A percentile compares a stretch with the other conserved stretches of the same genome.
These are phyloP conservation scores for Uloborus plumipes DNA, from an alignment of 2,888 invertebrate species.

Conservation along the genomic window DNA sequence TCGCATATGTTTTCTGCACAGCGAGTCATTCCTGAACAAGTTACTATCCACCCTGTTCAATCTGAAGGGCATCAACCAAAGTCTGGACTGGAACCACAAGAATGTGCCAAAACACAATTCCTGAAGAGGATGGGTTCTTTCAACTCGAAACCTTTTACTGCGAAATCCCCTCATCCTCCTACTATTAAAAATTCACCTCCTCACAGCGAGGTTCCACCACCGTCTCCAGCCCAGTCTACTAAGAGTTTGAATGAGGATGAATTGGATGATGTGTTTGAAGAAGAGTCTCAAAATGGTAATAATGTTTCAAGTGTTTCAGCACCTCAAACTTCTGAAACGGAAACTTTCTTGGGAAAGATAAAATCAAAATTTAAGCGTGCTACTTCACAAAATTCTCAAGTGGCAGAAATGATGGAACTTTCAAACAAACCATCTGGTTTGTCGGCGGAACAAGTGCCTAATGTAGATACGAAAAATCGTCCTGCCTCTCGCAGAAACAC, in stretches of 20 bases:
- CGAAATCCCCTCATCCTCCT: neutral
- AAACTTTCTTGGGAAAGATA: constrained; percentile 10
- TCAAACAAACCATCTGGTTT: neutral
- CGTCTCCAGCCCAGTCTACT: constrained; percentile 29
- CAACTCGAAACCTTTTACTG: neutral
- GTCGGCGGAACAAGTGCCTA: constrained; percentile 2
- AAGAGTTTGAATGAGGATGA: constrained; percentile 24
- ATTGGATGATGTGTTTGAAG: constrained; percentile 39
- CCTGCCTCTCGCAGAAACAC: neutral
- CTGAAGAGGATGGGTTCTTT: constrained; percentile 25
- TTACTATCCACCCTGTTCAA: constrained; percentile 1
- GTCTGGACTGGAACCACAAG: constrained; percentile 34
- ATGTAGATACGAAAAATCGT: neutral
- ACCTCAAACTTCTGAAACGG: neutral
- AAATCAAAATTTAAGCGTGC: constrained; percentile 31
- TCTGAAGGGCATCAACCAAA: constrained; percentile 6
- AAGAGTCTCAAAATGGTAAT: neutral
- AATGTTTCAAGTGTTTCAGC: neutral
- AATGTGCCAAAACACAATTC: constrained; percentile 33
- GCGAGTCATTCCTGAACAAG: constrained; percentile 28
- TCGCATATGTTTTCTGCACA: constrained; percentile 37
- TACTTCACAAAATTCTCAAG: constrained; percentile 12
- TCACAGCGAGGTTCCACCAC: constrained; percentile 41
- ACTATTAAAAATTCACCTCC: constrained; percentile 3
- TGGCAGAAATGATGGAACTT: constrained; percentile 4